Evolutionary conservation across 1,140 invertebrate species (phyloP).

Genomic region (Argopecten irradians): DNA sequence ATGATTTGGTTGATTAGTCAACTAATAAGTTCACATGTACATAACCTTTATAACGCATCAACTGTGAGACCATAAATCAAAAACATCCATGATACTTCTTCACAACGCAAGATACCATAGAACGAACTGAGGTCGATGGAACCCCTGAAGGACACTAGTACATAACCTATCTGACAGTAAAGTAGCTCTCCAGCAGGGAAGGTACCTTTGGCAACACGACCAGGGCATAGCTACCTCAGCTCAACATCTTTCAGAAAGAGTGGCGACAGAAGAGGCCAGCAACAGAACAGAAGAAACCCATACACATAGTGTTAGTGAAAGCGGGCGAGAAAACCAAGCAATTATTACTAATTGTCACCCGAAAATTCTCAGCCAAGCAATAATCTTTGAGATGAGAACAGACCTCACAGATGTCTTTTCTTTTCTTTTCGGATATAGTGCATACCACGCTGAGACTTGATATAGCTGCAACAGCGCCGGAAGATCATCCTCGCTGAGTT

Average conservation of each 20-base stretch:
- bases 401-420: background rate
- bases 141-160: too few species aligned
- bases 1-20: too few species aligned
- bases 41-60: too few species aligned
- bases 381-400: background rate
- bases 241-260: too few species aligned
- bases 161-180: background rate
- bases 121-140: too few species aligned
- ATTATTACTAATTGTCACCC: too few species aligned
- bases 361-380: background rate
- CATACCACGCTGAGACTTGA: constrained; percentile 46
- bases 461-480: constrained; percentile 31
- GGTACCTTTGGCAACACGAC: background rate
- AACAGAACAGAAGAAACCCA: background rate
- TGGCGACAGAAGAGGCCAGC: background rate
- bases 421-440: constrained; percentile 23
- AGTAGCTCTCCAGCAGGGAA: background rate
- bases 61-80: too few species aligned
- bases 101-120: too few species aligned
- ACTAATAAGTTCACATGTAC: too few species aligned
- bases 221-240: background rate
- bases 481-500: constrained; percentile 44
- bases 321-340: too few species aligned
- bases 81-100: too few species aligned
- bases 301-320: too few species aligned